These are phyloP conservation scores for Rhagologus leucostigma DNA, from an alignment of 2,113 vertebrate species.

Conservation along the genomic window DNA sequence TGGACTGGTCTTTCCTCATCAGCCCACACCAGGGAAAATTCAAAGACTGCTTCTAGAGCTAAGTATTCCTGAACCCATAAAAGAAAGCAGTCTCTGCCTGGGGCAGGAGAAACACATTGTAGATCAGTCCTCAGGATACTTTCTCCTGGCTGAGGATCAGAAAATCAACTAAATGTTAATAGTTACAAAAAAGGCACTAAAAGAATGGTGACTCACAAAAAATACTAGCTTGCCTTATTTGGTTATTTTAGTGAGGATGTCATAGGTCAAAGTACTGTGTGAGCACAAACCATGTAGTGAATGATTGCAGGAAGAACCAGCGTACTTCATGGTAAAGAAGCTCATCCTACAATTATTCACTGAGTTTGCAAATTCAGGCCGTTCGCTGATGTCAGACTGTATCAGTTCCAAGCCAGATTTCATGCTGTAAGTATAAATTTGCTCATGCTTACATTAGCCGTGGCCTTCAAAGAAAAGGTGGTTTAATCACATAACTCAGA, in stretches of 20 bases:
- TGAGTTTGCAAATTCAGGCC: not conserved
- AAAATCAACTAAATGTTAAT: not conserved
- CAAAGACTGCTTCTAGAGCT: slow-evolving; percentile 1
- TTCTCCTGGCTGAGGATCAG: not conserved
- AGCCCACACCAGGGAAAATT: not conserved
- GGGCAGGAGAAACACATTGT: not conserved
- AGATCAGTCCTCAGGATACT: not conserved
- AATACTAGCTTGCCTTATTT: slow-evolving; percentile 9
- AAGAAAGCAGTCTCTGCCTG: not conserved
- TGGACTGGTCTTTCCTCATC: slow-evolving; percentile 17
- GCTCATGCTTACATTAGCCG: not conserved
- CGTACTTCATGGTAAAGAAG: not conserved
- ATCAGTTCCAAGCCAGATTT: not conserved
- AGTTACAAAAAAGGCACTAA: not conserved
- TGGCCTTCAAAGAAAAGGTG: not conserved
- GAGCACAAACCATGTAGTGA: slow-evolving; percentile 30
- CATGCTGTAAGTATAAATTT: not conserved
- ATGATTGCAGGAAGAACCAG: slow-evolving; percentile 13
- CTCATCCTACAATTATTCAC: not conserved
- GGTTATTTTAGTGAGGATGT: slow-evolving; percentile 21
- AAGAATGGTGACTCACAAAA: slow-evolving; percentile 18
- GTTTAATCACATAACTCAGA: not conserved
- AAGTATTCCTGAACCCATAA: not conserved
- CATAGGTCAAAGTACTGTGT: slow-evolving; percentile 53
- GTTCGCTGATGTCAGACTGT: not conserved